Base-by-base conservation (phyloP, 1,140 invertebrate species). In the Aphaenogaster floridana region DNA sequence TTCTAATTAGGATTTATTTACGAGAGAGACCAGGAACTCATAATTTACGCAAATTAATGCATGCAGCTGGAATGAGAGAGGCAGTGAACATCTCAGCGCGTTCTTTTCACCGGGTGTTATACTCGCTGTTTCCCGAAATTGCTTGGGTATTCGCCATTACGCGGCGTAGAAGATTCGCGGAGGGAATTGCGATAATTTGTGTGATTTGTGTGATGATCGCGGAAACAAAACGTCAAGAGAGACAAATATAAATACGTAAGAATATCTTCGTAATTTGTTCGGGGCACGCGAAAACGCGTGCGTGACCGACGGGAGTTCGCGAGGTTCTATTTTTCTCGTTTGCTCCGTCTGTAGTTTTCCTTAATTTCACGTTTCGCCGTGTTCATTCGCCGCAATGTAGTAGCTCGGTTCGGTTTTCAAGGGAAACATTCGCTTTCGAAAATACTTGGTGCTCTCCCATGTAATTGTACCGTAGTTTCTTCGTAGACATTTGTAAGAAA, bases 181-280 rank as follows among this genome's bases (percentile, higher is more conserved):
- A 69, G 57, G 61, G 64, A 90, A 88, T 90, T 90, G 88, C 86
- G 86, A 86, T 90, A 90, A 90, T 90, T 90, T 76, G 77, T 76
- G 61, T 89, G 72, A 90, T 89, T 87, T 89, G 83, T 61, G 66
- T 28, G 66, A 57, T 50, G 54, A 71, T 69, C 59, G 79, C 50
- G 71, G 78, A 76, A 79, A 85, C n/a, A 69, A 48, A 74, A 86
- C 78, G 88, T 90, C 88, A 89, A 63, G 63, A 90, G 72, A 89
- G 78, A 90, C 89, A 87, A 89, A 90, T 90, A 90, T 86, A 90
- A 90, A 90, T 90, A 90, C 86, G 64, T 86, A 76, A 78, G 86
- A 66, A 57, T 86, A 64, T 86, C 72, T 52, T 42, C 66, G 63
- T 90, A 87, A 90, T 90, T 87, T 66, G 72, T 86, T 66, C 50